Evolutionary conservation across 2,888 invertebrate genomes (phyloP).

Genomic region (Ochropacha duplaris): DNA sequence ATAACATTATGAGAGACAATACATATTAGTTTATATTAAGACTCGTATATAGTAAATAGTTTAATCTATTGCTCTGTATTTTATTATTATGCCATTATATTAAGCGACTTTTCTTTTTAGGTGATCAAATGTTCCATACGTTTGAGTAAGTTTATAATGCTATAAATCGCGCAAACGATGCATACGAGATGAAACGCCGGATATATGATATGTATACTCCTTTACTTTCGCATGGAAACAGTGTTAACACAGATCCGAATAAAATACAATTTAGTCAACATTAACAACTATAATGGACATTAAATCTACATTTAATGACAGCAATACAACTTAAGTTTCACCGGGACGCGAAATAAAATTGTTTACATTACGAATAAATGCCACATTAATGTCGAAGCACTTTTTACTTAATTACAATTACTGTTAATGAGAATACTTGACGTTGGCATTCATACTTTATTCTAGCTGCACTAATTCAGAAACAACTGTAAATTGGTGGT

Average conservation of each 20-base stretch:
- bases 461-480: constrained; percentile 6
- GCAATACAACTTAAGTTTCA: constrained; percentile 12
- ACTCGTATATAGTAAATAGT: too few species aligned
- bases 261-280: not conserved
- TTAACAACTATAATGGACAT: not conserved
- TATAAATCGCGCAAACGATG: too few species aligned
- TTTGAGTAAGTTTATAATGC: too few species aligned
- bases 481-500: constrained; percentile 20
- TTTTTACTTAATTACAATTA: not conserved
- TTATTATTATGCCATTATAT: too few species aligned
- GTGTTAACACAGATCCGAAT: not conserved
- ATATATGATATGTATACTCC: not conserved
- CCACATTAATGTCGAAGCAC: not conserved
- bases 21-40: too few species aligned
- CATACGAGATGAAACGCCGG: not conserved
- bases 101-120: too few species aligned
- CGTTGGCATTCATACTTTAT: not conserved
- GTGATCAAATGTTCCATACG: too few species aligned
- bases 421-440: not conserved
- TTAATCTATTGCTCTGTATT: too few species aligned
- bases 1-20: too few species aligned
- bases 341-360: constrained; percentile 10
- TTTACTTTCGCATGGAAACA: not conserved
- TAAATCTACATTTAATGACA: constrained; percentile 8
- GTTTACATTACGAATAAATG: constrained; percentile 3